Base-by-base conservation (phyloP, 2,888 invertebrate species). In the Syrista parreyssii region DNA sequence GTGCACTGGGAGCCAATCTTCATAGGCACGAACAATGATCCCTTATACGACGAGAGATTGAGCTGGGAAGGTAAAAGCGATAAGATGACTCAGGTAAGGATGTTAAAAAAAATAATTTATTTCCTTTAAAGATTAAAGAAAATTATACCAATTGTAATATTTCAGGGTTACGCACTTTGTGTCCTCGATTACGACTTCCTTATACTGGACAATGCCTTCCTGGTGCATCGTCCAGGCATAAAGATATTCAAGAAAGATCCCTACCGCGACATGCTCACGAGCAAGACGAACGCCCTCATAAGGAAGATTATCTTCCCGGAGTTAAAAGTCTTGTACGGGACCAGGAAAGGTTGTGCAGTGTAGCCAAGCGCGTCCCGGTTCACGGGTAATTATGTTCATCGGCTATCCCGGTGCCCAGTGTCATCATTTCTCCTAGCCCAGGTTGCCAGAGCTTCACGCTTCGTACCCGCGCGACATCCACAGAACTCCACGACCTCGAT, bases 21-120 rank as follows among this genome's bases (percentile, higher is more conserved):
- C 88, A 97, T 98, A 80, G 98, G 98, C 31, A 97, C 97, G 0
- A 96, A 98, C 91, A 93, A 94, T 32, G 98, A 97, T 87, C 97
- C 98, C 0, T 93, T 96, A 83, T 98, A 98, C 90, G 98, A 98
- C 85, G 98, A 98, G 91, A 93, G 98, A 88, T 94, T 98, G 80
- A 97, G 97, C 90, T 98, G 98, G 98, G 98, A 98, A 90, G 98
- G 98, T 72, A 97, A 97, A 92, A 96, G 97, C 91, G 98, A 98
- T 92, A 98, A 98, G 93, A 98, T 98, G 98, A 97, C 97, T 80
- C 98, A 98, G 95, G 98, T 97, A 91, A 89, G 83, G 74, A 71
- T 79, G 23, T 0, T 1, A 6, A 2, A 23, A 23, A 15, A 6
- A 23, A 9, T n/a, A 36, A 55, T 1, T 12, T 32, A 23, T 40